Percentiles rank a stretch among this genome's conserved stretches.
Evolutionary conservation across 2,797 vertebrate species (phyloP).

Genomic region (Hoplostethus mediterraneus): DNA sequence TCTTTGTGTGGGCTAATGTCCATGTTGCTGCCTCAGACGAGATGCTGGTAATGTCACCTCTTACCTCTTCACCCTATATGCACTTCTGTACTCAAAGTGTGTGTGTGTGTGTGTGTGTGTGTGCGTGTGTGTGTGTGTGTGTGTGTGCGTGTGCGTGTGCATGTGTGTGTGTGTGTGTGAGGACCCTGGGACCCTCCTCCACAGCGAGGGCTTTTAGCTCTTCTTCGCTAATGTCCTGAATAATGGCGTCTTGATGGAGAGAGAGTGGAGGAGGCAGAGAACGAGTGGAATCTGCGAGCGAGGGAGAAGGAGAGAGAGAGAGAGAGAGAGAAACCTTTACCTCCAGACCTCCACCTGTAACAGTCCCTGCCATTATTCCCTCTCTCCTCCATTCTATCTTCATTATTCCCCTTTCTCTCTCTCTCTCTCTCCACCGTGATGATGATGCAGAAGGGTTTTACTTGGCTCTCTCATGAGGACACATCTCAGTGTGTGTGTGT

Average conservation of each 20-base stretch:
- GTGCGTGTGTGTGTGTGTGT: constrained; percentile 18
- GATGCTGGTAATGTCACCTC: constrained; percentile 71
- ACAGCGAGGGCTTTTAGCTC: constrained; percentile 89
- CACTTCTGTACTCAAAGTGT: constrained; percentile 62
- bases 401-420: constrained; percentile 18
- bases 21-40: constrained; percentile 58
- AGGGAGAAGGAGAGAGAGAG: background rate
- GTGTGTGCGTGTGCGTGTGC: background rate
- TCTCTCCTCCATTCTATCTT: constrained; percentile 10
- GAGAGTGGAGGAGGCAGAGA: constrained; percentile 50
- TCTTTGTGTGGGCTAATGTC: constrained; percentile 69
- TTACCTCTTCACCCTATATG: constrained; percentile 73
- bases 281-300: background rate
- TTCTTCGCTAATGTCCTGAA: constrained; percentile 88
- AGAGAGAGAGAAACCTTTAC: constrained; percentile 58
- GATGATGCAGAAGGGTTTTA: constrained; percentile 54
- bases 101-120: constrained; percentile 13
- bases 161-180: constrained; percentile 34
- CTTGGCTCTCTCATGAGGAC: constrained; percentile 46
- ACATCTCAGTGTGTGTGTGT: constrained; percentile 25
- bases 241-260: constrained; percentile 86
- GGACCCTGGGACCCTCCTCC: constrained; percentile 84
- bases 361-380: constrained; percentile 70
- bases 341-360: constrained; percentile 68
- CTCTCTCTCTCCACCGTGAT: constrained; percentile 42